Evolutionary conservation across 2,113 vertebrate genomes (phyloP).

Genomic region (Cavia aperea): DNA sequence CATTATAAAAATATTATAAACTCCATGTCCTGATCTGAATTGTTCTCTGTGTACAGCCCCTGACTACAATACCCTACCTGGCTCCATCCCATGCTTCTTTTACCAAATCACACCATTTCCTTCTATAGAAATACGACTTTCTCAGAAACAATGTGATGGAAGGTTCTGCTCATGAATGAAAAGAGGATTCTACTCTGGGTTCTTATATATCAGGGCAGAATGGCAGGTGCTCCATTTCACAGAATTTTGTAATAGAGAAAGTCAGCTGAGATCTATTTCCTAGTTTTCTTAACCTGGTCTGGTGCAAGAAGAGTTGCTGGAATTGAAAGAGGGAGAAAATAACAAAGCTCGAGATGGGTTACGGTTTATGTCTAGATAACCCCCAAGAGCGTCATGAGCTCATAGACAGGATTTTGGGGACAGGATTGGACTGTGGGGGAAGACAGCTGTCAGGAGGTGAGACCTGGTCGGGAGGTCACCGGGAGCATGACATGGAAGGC

Average conservation of each 20-base stretch:
- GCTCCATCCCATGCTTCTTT: neutral
- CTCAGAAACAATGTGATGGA: too few species aligned
- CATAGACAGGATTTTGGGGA: neutral
- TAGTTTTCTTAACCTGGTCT: neutral
- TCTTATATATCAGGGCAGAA: neutral
- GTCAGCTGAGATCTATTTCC: neutral
- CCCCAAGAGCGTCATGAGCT: neutral
- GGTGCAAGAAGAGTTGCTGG: neutral
- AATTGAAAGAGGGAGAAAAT: neutral
- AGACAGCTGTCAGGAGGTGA: neutral
- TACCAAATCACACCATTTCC: neutral
- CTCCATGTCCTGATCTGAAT: too few species aligned
- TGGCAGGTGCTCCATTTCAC: conserved; percentile 5
- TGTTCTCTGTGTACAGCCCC: too few species aligned
- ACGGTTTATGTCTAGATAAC: neutral
- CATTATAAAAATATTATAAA: too few species aligned
- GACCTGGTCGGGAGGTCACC: neutral
- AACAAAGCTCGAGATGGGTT: neutral
- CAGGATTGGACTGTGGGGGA: neutral
- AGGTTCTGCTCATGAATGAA: neutral
- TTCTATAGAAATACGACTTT: neutral
- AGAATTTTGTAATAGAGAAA: conserved; percentile 2
- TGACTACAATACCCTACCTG: neutral
- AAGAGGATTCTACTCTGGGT: neutral
- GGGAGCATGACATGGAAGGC: neutral